phyloP scores from a whole-genome alignment of 2,113 vertebrate genomes.

The Myotis yumanensis region DNA sequence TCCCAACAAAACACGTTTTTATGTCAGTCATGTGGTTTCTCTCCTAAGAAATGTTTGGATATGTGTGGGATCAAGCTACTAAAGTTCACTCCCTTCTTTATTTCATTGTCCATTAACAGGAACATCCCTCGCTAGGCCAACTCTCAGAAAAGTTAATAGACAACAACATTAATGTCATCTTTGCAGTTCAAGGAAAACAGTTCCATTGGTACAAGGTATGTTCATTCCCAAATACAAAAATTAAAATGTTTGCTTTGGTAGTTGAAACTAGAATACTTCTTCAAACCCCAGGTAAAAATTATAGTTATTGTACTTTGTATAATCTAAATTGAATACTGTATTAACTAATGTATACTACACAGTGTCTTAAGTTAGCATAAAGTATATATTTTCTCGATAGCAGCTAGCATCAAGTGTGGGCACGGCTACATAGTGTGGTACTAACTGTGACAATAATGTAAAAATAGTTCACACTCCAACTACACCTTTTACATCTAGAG shows the following conservation, averaged over 20 bases:
- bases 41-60: background rate
- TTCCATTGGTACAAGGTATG: conserved; percentile 99
- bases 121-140: conserved; percentile 94
- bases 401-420: background rate
- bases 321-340: background rate
- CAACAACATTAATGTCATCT: conserved; percentile 95
- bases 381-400: background rate
- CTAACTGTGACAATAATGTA: background rate
- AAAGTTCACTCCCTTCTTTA: conserved; percentile 57
- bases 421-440: background rate
- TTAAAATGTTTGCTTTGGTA: background rate
- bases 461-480: background rate
- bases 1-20: background rate
- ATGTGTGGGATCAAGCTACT: background rate
- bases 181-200: conserved; percentile 94
- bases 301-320: background rate
- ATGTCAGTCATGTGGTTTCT: background rate
- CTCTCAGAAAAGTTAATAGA: conserved; percentile 95
- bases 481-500: background rate
- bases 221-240: conserved; percentile 68
- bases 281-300: background rate
- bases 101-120: conserved; percentile 84
- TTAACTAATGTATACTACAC: background rate
- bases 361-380: background rate
- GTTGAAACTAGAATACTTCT: background rate